Conservation (phyloP, 2,797 vertebrate species). For the Telmatherina bonti region DNA sequence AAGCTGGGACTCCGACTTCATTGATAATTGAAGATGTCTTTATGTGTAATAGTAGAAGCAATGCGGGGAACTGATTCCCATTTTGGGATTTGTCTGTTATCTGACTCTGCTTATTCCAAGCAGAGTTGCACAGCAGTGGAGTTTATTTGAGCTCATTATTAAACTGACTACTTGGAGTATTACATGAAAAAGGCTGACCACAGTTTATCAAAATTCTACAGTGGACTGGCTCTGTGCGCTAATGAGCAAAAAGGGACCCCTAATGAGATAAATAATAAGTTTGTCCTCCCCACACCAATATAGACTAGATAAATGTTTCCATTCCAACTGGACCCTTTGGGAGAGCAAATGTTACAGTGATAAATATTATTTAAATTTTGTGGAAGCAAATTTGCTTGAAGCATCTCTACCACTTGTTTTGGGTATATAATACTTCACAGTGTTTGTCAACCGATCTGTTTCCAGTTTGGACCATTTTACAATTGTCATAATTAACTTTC, state of each 20-base stretch:
- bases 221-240: conserved; percentile 43
- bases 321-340: too few relatives aligned
- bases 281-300: conserved; percentile 1
- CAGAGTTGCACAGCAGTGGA: conserved; percentile 25
- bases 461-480: too few relatives aligned
- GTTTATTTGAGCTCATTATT: conserved; percentile 38
- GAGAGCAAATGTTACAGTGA: too few relatives aligned
- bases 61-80: conserved; percentile 16
- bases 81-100: conserved; percentile 37
- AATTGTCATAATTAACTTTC: too few relatives aligned
- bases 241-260: conserved; percentile 19
- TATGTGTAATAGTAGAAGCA: conserved; percentile 20
- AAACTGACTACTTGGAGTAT: conserved; percentile 35
- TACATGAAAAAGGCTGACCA: conserved; percentile 46
- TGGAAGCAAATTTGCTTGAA: too few relatives aligned
- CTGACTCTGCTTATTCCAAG: conserved; percentile 22
- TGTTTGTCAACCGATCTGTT: too few relatives aligned
- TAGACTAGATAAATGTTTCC: too few relatives aligned
- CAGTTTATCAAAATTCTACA: conserved; percentile 53
- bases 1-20: conserved; percentile 22
- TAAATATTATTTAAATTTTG: too few relatives aligned
- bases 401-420: too few relatives aligned
- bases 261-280: conserved; percentile 44
- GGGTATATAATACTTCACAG: too few relatives aligned
- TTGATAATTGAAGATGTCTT: conserved; percentile 33